Evolutionary conservation across 1,140 invertebrate species (phyloP), one percentile per base, ranked within the genome.

Genomic region (Drosophila arawakana): DNA sequence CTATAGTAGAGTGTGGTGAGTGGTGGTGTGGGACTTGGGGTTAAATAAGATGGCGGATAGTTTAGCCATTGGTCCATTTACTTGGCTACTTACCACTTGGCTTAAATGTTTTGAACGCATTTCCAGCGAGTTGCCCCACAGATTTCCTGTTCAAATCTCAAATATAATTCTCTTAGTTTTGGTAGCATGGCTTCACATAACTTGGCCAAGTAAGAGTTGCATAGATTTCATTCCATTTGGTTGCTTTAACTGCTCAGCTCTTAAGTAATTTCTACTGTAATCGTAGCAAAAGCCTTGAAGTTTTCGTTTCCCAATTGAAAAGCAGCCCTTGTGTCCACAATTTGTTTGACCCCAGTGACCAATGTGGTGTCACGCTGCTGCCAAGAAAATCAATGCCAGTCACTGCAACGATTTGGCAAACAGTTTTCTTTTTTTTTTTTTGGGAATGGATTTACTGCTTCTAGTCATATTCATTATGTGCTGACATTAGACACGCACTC

Each of bases 61-160:
- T 47, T 44, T 66, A 25, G 61, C 66, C 57, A 74, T 68, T 39
- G 59, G 59, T 35, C 55, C 57, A 65, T 77, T 77, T 81, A 74
- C 62, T 63, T 70, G 61, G 57, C 67, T 65, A 81, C 77, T 81
- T 73, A 60, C 69, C 67, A 68, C 59, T 71, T 39, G 61, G 37
- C 49, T 54, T 52, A 73, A 81, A 46, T 25, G 55, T 65, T 70
- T 69, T 60, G 69, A 63, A 72, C 60, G 47, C 46, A 43, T 21
- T 13, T 18, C 52, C 52, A 15, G 34, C 52, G 13, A 13, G 10
- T 25, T 35, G 13, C 7, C 30, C 34, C 30, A 35, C 30, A 7
- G 7, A 54, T 11, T 21, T 9, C 37, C 13, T 41, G 15, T 21
- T 39, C 54, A 57, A 41, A 57, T 57, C 39, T 57, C 54, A 57